Evolutionary conservation across 2,113 vertebrate species (phyloP), one percentile per base, ranked within the genome.

Genomic region (Chaenocephalus aceratus): DNA sequence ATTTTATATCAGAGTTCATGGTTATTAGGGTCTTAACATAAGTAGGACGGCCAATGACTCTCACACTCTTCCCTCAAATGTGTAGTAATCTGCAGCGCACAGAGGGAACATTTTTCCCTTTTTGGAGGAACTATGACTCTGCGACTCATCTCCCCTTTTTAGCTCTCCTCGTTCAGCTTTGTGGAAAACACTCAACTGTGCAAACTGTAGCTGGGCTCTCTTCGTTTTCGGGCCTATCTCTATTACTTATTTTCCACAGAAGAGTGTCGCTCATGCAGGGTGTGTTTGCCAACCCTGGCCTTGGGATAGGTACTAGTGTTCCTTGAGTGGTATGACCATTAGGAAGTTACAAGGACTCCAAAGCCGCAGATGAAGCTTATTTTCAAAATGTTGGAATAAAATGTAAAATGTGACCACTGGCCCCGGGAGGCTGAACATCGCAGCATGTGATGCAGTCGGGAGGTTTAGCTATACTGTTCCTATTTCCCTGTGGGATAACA

Each of bases 41-140:
- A 91, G 86, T 87, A 89, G 84, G 81, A 75, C 84, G 91, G 74
- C 77, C 84, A 86, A 71, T 88, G 88, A 89, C 79, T 93, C 77
- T 81, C 49, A 76, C 76, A 84, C 61, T 77, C 73, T 87, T 68
- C 62, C 69, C 77, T 83, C 58, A 90, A 60, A 89, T 88, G 51
- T 86, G 64, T 67, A 66, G 76, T 72, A 76, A 72, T 89, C 63
- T 83, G 60, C 63, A 72, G 53, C 76, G 74, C 65, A 83, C 72
- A 82, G 76, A 75, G 52, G 36, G 60, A 76, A 73, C 63, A 52
- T 57, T 18, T 64, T 60, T 1, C 56, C 60, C 52, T 87, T 88
- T 73, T 71, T 52, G 71, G 23, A 41, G 56, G 46, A 74, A 83
- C 77, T 34, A 48, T 74, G 80, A 82, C 70, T 72, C 62, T 58